Base-by-base conservation (phyloP, 1,140 invertebrate species). In the Pristionchus pacificus region DNA sequence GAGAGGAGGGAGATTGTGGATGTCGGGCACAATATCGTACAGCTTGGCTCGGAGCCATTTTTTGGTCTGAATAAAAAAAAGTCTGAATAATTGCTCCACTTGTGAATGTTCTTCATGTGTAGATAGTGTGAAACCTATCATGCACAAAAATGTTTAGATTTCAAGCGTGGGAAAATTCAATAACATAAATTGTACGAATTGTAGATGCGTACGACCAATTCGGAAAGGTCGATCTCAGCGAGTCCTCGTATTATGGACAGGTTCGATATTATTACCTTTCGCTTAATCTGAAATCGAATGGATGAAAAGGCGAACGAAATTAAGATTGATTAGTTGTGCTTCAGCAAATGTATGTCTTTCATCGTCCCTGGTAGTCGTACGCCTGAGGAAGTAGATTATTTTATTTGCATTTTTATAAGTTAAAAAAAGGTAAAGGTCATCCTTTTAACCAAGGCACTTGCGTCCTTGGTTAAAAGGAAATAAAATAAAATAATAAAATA, bases 191-290 rank as follows among this genome's bases (percentile, higher is more conserved):
- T 24, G 2, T 24, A 72, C 38, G 14, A 65, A 31, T n/a, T 32
- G 25, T 3, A 63, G 78, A 80, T 62, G 78, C 78, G 14, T 80
- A 80, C 63, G 79, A 80, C 67, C 79, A 80, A 62, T 80, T 80
- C 68, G 79, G 79, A 33, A 69, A 75, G 62, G 79, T 80, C n/a
- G 79, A 80, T 74, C 61, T 84, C 25, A 69, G 72, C 1, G 79
- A 80, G 60, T 79, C 68, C 49, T 77, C 70, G 6, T 82, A 83
- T 70, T 83, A 83, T 57, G 82, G 79, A 2, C 77, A 84, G 72
- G 30, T 55, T 2, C 82, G 83, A 30, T 80, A 80, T 65, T 80
- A 79, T 60, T 72, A 76, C 38, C n/a, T n/a, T n/a, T n/a, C n/a
- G n/a, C n/a, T n/a, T n/a, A n/a, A n/a, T n/a, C n/a, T n/a, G n/a